phyloP scores from a whole-genome alignment of 2,888 invertebrate species.

The Idaea dimidiata region DNA sequence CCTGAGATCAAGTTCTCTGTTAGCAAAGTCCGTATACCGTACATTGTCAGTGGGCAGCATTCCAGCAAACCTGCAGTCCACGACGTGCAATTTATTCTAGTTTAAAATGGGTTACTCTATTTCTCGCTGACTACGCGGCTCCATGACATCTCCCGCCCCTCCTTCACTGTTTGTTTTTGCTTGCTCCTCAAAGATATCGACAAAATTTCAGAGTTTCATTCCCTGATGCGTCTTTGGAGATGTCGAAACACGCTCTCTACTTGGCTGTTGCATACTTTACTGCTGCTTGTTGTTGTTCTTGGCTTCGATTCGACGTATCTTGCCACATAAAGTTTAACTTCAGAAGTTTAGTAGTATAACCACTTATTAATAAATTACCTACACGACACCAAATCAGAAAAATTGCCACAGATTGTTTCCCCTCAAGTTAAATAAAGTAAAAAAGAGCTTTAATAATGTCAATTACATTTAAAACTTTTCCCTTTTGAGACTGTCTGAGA shows the following conservation, averaged over 20 bases:
- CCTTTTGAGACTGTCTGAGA: constrained; percentile 35
- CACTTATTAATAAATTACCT: neutral
- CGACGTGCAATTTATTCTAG: constrained; percentile 77
- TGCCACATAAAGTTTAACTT: constrained; percentile 16
- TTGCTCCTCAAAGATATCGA: constrained; percentile 51
- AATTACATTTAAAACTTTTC: constrained; percentile 49
- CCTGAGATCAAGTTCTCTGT: neutral
- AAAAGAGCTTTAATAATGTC: constrained; percentile 43
- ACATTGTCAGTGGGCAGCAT: constrained; percentile 67
- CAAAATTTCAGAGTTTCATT: constrained; percentile 41
- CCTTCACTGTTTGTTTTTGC: constrained; percentile 52
- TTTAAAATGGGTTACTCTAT: constrained; percentile 76
- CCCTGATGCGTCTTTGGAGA: constrained; percentile 42
- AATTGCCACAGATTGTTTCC: constrained; percentile 3
- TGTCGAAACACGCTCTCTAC: constrained; percentile 25
- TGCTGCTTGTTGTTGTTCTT: constrained; percentile 32
- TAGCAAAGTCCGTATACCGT: constrained; percentile 35
- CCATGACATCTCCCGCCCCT: constrained; percentile 64
- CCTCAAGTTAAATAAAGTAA: constrained; percentile 21
- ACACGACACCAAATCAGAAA: neutral
- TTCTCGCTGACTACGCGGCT: constrained; percentile 72
- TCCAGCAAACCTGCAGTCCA: constrained; percentile 75
- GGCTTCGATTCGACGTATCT: constrained; percentile 25
- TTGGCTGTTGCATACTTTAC: constrained; percentile 22
- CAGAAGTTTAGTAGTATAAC: constrained; percentile 15